Conservation (phyloP, 2,888 invertebrate genomes). For the Polydrusus cervinus region DNA sequence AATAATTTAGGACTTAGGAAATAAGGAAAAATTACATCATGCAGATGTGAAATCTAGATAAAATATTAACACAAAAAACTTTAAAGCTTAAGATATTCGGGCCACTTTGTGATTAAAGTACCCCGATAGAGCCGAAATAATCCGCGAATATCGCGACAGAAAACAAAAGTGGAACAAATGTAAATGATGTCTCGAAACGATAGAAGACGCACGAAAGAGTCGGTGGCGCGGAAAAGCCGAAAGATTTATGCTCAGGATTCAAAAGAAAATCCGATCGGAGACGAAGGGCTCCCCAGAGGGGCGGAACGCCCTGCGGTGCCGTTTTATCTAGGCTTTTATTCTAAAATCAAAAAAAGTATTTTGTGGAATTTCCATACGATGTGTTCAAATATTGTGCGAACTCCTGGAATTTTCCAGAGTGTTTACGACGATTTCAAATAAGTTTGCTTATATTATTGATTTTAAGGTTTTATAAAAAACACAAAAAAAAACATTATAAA, state of each 20-base stretch:
- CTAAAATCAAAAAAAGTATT: conserved; percentile 27
- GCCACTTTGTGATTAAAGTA: conserved; percentile 7
- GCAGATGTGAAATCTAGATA: neutral
- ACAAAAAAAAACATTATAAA: too few relatives aligned
- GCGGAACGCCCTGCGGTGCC: conserved; percentile 29
- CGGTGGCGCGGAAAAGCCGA: conserved; percentile 52
- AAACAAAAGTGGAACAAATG: conserved; percentile 62
- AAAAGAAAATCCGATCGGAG: conserved; percentile 53
- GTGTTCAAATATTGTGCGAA: conserved; percentile 8
- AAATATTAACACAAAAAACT: neutral
- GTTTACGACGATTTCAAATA: neutral
- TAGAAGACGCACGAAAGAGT: conserved; percentile 46
- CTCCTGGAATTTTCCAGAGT: neutral
- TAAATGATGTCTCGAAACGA: conserved; percentile 59
- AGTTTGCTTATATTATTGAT: too few relatives aligned
- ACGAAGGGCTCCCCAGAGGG: conserved; percentile 50
- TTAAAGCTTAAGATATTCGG: neutral
- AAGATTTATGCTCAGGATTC: conserved; percentile 50
- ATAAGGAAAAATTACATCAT: too few relatives aligned
- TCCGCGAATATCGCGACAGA: conserved; percentile 52
- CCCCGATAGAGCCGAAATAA: conserved; percentile 23
- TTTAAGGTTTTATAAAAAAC: too few relatives aligned
- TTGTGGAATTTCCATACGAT: conserved; percentile 12
- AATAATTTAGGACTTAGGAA: too few relatives aligned
- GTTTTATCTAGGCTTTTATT: conserved; percentile 39